Evolutionary conservation across 2,797 vertebrate genomes (phyloP), one percentile per base, ranked within the genome.

Genomic region (Yasuhikotakia modesta): DNA sequence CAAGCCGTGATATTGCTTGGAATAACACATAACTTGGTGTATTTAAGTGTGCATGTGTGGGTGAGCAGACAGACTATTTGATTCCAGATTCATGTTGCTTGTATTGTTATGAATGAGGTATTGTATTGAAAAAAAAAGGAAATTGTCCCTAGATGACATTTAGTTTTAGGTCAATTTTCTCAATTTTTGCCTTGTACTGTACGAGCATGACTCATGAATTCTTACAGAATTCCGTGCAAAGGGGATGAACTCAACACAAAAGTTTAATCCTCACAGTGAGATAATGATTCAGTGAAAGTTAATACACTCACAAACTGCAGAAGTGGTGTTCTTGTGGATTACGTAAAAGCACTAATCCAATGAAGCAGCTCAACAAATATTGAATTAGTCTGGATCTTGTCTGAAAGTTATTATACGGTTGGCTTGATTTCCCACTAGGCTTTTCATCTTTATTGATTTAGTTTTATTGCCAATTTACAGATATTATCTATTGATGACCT

Each of bases 361-460:
- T 80, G 67, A 72, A 65, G 63, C 24, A 78, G 75, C 63, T 85
- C 68, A 75, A 79, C 77, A 83, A 82, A 83, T 85, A 86, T 85
- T 85, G 83, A 86, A 83, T 83, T 82, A 82, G 77, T 73, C 67
- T 79, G 80, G 68, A 85, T 85, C 79, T 74, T 76, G 74, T 81
- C 81, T 72, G 76, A 68, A 82, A 80, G 73, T 83, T 84, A 84
- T 85, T 82, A 82, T 83, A 73, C 55, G 74, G 72, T 78, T 81
- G 75, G 66, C 60, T 85, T 83, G 78, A 83, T 85, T 85, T 85
- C 80, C 80, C 77, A 22, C 16, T 71, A 73, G 79, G 57, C 79
- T 73, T 65, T 80, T 83, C 78, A 69, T 82, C 76, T 84, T 78
- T 83, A 85, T 87, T 81, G 83, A 83, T 86, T 86, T 80, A 77